These are phyloP conservation scores for Drosophila longiperda DNA, from an alignment of 2,888 invertebrate species.

Conservation along the genomic window DNA sequence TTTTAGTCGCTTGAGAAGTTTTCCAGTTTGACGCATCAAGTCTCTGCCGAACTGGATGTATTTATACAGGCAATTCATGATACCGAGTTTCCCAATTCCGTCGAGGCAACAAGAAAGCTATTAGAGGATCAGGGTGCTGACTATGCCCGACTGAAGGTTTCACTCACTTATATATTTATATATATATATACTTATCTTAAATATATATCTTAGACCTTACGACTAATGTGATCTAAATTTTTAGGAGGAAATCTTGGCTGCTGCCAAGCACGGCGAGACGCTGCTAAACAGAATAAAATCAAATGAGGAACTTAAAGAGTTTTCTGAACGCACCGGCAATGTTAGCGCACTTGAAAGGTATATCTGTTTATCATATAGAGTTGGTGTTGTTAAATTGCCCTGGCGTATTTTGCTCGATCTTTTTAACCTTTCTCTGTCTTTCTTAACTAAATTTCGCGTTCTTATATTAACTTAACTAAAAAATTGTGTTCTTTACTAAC, in stretches of 20 bases:
- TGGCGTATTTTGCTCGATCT: constrained; percentile 42
- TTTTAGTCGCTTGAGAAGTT: constrained; percentile 97
- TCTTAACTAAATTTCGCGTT: constrained; percentile 31
- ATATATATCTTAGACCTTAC: too few relatives aligned
- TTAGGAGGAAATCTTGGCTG: constrained; percentile 92
- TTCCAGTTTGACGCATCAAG: constrained; percentile 95
- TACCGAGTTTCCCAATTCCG: constrained; percentile 97
- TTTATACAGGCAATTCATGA: constrained; percentile 96
- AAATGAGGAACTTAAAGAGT: constrained; percentile 86
- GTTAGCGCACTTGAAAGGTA: constrained; percentile 97
- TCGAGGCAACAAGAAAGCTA: constrained; percentile 94
- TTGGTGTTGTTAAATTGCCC: constrained; percentile 56
- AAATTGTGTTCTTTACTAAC: constrained; percentile 51
- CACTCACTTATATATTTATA: too few relatives aligned
- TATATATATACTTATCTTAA: neutral
- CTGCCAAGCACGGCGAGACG: constrained; percentile 95
- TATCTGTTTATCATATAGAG: constrained; percentile 15
- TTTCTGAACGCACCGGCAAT: constrained; percentile 91
- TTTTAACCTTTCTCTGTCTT: constrained; percentile 12
- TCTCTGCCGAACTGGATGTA: constrained; percentile 93
- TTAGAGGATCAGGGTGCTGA: constrained; percentile 92
- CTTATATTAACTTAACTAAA: constrained; percentile 41
- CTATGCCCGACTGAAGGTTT: constrained; percentile 86
- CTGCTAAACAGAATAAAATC: constrained; percentile 91
- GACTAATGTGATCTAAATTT: neutral